These are phyloP conservation scores for Smithornis capensis DNA, from an alignment of 2,113 vertebrate genomes.

Conservation along the genomic window DNA sequence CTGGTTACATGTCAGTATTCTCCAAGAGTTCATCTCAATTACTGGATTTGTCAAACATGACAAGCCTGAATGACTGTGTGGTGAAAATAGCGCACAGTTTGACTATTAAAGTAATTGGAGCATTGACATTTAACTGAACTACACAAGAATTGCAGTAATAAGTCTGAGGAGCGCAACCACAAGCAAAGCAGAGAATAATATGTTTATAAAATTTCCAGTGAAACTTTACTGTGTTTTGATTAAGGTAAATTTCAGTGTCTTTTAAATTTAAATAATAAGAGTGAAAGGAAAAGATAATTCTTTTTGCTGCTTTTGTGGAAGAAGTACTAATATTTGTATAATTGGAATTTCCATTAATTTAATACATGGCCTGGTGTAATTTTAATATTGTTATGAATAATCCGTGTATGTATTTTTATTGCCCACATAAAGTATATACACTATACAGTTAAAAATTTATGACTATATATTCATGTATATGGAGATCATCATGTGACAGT, in stretches of 20 bases:
- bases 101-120: conserved; percentile 73
- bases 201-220: neutral
- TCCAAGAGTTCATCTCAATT: conserved; percentile 68
- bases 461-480: neutral
- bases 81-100: conserved; percentile 66
- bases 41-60: conserved; percentile 72
- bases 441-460: neutral
- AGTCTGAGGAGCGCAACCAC: conserved; percentile 17
- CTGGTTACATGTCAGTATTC: conserved; percentile 61
- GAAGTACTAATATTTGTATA: neutral
- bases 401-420: neutral
- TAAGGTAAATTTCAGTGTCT: neutral
- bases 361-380: neutral
- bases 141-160: conserved; percentile 54
- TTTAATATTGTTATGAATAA: neutral
- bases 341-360: neutral
- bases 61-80: conserved; percentile 59
- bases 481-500: neutral
- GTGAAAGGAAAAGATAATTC: neutral
- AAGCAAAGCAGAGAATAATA: neutral
- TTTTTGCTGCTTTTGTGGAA: neutral
- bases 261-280: neutral
- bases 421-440: neutral
- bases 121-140: conserved; percentile 67
- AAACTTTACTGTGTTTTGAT: neutral